These are phyloP conservation scores for Halcyon chelicuti DNA, from an alignment of 2,797 vertebrate genomes.

Conservation along the genomic window DNA sequence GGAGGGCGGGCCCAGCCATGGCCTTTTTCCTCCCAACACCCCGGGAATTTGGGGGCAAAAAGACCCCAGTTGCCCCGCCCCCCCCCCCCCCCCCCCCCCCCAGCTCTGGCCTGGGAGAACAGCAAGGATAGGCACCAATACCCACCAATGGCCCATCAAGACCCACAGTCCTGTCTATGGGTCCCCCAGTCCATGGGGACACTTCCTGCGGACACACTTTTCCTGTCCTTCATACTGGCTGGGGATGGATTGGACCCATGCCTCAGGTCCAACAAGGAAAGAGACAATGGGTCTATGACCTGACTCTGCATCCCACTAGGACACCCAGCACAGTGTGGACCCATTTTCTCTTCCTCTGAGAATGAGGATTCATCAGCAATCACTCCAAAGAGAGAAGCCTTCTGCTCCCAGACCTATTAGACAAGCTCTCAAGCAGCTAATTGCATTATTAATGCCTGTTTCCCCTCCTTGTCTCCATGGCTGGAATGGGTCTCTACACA, in stretches of 20 bases:
- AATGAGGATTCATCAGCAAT: not conserved
- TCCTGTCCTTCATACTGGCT: not conserved
- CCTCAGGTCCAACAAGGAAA: not conserved
- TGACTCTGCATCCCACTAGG: not conserved
- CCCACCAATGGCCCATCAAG: not conserved
- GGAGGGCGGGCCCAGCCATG: too few species aligned
- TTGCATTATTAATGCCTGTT: slow-evolving; percentile 27
- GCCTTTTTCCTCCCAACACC: too few species aligned
- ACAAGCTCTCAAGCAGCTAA: not conserved
- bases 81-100: not conserved
- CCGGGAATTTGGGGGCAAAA: too few species aligned
- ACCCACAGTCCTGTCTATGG: not conserved
- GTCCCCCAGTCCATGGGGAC: not conserved
- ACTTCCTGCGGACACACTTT: not conserved
- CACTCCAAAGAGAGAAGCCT: not conserved
- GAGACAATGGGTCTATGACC: not conserved
- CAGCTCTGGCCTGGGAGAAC: not conserved
- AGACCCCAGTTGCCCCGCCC: too few species aligned
- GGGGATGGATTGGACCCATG: not conserved
- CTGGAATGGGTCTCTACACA: not conserved
- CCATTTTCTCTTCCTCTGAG: not conserved
- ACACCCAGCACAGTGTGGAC: not conserved
- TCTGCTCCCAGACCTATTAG: not conserved
- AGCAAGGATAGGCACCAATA: not conserved
- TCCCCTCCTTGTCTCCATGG: not conserved